A percentile compares a stretch with the other conserved stretches of the same genome.
Evolutionary conservation across 2,113 vertebrate species (phyloP).

Genomic region (Ochotona curzoniae): DNA sequence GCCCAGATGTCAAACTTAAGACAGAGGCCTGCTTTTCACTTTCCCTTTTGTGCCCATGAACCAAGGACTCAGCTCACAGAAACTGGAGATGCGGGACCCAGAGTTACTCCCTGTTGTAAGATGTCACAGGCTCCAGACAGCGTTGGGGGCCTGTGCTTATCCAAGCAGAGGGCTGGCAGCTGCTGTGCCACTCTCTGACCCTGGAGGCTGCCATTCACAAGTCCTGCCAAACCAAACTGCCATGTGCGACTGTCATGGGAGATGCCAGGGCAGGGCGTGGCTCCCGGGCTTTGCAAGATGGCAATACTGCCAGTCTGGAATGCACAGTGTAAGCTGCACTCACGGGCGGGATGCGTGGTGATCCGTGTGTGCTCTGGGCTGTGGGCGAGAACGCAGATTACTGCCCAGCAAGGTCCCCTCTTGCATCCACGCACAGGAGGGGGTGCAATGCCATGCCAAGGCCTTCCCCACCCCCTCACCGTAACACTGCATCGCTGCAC

Average conservation of each 20-base stretch:
- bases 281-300: neutral
- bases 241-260: constrained; percentile 42
- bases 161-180: too few species aligned
- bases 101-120: too few species aligned
- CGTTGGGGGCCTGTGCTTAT: neutral
- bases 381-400: neutral
- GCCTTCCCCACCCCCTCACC: neutral
- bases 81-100: too few species aligned
- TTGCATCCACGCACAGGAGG: neutral
- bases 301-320: too few species aligned
- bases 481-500: constrained; percentile 56
- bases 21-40: neutral
- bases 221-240: neutral
- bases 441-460: too few species aligned
- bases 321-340: too few species aligned
- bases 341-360: neutral
- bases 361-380: neutral
- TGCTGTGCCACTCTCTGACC: too few species aligned
- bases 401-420: neutral
- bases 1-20: neutral
- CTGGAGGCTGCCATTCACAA: too few species aligned
- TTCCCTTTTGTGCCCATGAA: neutral
- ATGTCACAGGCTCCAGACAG: too few species aligned
- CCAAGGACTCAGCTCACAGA: neutral
- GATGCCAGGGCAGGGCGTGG: constrained; percentile 31